Base-by-base conservation (phyloP, 1,140 invertebrate species). In the Solen grandis region DNA sequence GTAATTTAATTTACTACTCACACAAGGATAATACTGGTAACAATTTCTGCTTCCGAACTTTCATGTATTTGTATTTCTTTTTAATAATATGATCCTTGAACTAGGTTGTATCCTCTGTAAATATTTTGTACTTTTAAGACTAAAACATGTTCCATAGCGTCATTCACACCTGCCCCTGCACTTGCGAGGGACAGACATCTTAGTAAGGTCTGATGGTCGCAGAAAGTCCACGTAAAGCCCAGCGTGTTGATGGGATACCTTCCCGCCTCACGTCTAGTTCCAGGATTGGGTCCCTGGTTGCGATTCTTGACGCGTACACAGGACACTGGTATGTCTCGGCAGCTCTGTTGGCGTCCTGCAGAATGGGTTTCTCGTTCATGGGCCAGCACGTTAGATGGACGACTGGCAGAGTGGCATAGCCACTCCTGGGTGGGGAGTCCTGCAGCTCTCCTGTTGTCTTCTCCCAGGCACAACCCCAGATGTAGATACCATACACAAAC, bases 401-500 rank as follows among this genome's bases (percentile, higher is more conserved):
- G 10, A 92, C 91, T 33, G 92, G 92, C 31, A 92, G 84, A 10
- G 85, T 62, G 25, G 90, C 88, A 74, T 86, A 91, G 27, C 84
- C 86, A 35, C 84, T 86, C 22, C 88, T 79, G 8, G 90, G 88
- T 35, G 91, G 88, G 8, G 86, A 66, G 81, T 93, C 92, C 55
- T 90, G 85, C 35, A 93, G 83, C 55, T 93, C 91, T 41, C 88
- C 88, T 16, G 88, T 91, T 38, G 90, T 91, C 81, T 92, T 92
- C 60, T 92, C 91, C 89, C 91, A 92, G n/a, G 87, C 83, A 86
- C 90, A 91, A 5, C 91, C 91, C 92, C 92, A 93, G 14, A 92
- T 81, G 66, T 91, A 89, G 46, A 93, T 89, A 25, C 92, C 92
- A 81, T 88, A 90, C 8, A 92, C 84, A 87, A 92, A 92, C 84